Conservation (phyloP, 1,140 invertebrate genomes). For the Oedothorax gibbosus region DNA sequence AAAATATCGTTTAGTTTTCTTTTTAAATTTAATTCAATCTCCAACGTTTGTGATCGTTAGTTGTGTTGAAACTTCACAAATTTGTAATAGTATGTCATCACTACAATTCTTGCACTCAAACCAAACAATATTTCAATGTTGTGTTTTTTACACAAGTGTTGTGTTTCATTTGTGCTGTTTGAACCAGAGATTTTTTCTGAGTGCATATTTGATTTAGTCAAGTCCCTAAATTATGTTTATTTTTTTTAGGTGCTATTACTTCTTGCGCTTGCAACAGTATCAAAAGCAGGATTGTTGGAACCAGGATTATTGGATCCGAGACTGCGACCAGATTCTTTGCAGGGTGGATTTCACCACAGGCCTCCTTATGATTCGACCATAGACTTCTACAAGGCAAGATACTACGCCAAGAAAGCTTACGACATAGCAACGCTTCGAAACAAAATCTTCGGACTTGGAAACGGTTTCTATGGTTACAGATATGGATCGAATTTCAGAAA, state of each 20-base stretch:
- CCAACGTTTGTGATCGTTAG: too few species aligned
- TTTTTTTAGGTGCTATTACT: constrained; percentile 28
- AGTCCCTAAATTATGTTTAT: neutral
- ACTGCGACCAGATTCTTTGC: neutral
- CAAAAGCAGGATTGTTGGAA: neutral
- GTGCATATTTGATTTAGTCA: neutral
- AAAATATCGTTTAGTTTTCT: too few species aligned
- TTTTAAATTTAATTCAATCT: too few species aligned
- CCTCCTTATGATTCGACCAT: constrained; percentile 3
- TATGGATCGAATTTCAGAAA: neutral
- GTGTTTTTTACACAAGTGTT: too few species aligned
- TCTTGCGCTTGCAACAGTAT: neutral
- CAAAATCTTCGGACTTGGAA: constrained; percentile 14
- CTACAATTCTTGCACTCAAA: too few species aligned
- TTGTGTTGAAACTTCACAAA: too few species aligned
- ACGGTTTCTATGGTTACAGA: constrained; percentile 27
- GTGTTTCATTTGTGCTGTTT: too few species aligned
- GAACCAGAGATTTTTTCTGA: too few species aligned
- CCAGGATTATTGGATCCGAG: neutral
- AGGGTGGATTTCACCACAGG: constrained; percentile 9
- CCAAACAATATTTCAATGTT: too few species aligned
- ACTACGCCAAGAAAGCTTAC: constrained; percentile 12
- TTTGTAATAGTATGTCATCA: too few species aligned
- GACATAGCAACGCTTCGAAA: neutral
- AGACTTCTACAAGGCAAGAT: constrained; percentile 15